Percentiles rank a stretch among this genome's conserved stretches.
Conservation (phyloP, 2,113 vertebrate species). For the Ariopsis seemanni region DNA sequence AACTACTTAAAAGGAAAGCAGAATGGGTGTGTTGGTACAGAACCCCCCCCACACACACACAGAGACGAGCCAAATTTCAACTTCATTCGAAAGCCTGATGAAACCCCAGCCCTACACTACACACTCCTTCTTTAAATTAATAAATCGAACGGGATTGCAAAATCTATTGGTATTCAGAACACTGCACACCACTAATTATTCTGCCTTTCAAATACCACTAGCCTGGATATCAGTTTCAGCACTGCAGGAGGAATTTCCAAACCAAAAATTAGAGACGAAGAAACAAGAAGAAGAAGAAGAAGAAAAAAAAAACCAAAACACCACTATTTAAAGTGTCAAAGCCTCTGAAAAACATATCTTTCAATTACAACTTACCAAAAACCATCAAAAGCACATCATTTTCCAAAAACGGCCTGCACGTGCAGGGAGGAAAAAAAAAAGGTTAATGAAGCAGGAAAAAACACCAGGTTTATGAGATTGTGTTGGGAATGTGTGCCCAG, state of each 20-base stretch:
- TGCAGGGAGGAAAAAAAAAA: neutral
- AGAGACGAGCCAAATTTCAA: neutral
- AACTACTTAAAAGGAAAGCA: constrained; percentile 38
- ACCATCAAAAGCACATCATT: neutral
- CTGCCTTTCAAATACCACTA: constrained; percentile 55
- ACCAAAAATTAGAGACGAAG: constrained; percentile 4
- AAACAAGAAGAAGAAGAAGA: constrained; percentile 18
- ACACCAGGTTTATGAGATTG: neutral
- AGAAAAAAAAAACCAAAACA: neutral
- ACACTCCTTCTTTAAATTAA: constrained; percentile 54
- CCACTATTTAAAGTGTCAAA: neutral
- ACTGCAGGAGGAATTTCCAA: constrained; percentile 20
- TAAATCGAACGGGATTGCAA: constrained; percentile 69
- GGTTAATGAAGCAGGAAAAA: neutral
- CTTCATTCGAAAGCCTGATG: neutral
- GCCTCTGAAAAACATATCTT: neutral
- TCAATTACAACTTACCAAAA: neutral
- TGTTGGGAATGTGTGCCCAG: neutral
- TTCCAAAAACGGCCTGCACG: neutral
- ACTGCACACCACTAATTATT: constrained; percentile 72
- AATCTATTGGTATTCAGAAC: constrained; percentile 70
- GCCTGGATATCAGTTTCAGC: constrained; percentile 47
- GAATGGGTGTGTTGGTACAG: neutral
- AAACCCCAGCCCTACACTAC: constrained; percentile 46
- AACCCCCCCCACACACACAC: neutral